Conservation (phyloP, 2,113 vertebrate genomes). For the Calidris pugnax region DNA sequence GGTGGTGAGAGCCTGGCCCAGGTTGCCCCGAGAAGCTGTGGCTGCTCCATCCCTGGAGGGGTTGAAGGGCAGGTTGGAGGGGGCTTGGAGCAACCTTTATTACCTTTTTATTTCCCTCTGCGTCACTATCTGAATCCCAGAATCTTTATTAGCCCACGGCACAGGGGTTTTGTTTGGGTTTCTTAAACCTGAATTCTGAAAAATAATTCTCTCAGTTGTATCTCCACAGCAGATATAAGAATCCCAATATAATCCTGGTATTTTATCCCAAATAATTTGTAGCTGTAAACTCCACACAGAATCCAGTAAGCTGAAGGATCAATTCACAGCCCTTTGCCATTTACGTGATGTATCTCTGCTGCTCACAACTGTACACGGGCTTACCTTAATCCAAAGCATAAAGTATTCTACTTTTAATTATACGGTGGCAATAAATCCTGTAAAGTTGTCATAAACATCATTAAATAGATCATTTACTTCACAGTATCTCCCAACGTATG, state of each 20-base stretch:
- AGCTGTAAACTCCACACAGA: background rate
- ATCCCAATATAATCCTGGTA: background rate
- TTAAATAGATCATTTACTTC: background rate
- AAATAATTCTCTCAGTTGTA: background rate
- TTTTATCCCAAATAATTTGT: background rate
- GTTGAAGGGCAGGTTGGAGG: too few species aligned
- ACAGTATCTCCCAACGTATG: background rate
- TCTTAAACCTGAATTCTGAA: background rate
- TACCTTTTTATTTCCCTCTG: accelerated
- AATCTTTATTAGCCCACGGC: background rate
- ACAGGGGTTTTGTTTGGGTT: accelerated
- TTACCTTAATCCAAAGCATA: background rate
- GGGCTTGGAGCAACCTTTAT: too few species aligned
- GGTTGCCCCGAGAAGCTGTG: too few species aligned
- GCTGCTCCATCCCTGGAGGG: too few species aligned
- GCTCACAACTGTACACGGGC: background rate
- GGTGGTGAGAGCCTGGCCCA: too few species aligned
- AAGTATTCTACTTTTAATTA: background rate
- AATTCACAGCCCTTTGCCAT: background rate
- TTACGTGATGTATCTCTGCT: background rate
- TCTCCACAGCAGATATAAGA: background rate
- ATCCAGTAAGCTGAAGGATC: background rate
- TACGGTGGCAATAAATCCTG: background rate
- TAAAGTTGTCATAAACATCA: background rate
- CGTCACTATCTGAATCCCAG: too few species aligned